phyloP scores from a whole-genome alignment of 2,113 vertebrate species.

The Pituophis catenifer region DNA sequence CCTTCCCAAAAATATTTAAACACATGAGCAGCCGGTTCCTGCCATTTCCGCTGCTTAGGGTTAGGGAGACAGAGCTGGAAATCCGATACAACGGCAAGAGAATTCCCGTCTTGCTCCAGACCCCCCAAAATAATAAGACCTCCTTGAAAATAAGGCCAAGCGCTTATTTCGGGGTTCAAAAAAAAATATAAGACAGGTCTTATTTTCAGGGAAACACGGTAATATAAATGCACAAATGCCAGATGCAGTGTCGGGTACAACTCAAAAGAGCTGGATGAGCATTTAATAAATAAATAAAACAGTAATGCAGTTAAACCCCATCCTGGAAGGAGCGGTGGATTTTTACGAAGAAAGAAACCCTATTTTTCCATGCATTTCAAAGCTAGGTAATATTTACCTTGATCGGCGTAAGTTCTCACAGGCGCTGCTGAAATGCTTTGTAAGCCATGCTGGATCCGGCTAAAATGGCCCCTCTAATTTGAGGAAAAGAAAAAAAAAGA shows the following conservation, averaged over 20 bases:
- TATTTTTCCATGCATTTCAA: too few species aligned
- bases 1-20: too few species aligned
- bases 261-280: background rate
- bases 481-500: fast-evolving
- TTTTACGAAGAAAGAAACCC: background rate
- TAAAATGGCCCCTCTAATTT: conserved; percentile 76
- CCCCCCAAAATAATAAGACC: too few species aligned
- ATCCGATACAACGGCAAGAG: too few species aligned
- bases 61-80: too few species aligned
- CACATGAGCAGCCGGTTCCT: too few species aligned
- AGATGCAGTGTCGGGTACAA: background rate
- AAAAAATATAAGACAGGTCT: too few species aligned
- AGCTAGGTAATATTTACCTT: conserved; percentile 70
- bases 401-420: conserved; percentile 85
- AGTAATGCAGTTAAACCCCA: background rate
- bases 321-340: background rate
- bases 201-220: too few species aligned
- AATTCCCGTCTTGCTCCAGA: too few species aligned
- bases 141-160: too few species aligned
- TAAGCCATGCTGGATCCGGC: conserved; percentile 78
- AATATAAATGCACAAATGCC: background rate
- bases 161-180: too few species aligned
- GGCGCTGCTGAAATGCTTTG: conserved; percentile 75
- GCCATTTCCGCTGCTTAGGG: too few species aligned
- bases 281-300: background rate